Evolutionary conservation across 2,797 vertebrate species (phyloP), one percentile per base, ranked within the genome.

Genomic region (Scarus forsteni): DNA sequence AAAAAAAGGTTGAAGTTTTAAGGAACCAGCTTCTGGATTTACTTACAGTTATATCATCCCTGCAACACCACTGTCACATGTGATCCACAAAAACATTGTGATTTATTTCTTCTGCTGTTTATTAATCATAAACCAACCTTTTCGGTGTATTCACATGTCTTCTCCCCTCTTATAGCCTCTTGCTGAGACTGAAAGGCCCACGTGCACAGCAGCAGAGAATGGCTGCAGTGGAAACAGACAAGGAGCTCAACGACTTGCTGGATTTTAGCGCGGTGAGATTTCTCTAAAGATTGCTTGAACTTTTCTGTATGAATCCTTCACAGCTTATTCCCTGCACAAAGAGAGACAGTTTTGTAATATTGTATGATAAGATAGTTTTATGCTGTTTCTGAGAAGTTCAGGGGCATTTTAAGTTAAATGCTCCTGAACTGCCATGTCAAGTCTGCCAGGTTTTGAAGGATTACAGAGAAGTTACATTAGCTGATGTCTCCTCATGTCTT

Each of bases 201-300:
- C 86, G 89, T 85, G 87, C 90, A 88, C 80, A 84, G 90, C 88
- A 85, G 88, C 88, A 84, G 85, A 97, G 96, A 92, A 98, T 99
- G 98, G 95, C 96, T 84, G 94, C 96, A 59, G 97, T 97, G 92
- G 97, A 96, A 92, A 97, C 96, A 1, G 98, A 99, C 95, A 98
- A 98, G 94, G 98, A 99, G 89, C 96, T 99, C 89, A 99, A 95
- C 85, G 98, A 99, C 87, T 95, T 99, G 85, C 94, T 99, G 93
- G 98, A 99, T 94, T 99, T 99, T 94, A 99, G 96, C 79, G 96
- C 96, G 95, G 98, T 99, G 93, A 98, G 97, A 67, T 81, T 44
- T 75, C 48, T 67, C 63, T 42, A 48, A 77, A 77, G 62, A 83
- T 70, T 71, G 49, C 63, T 79, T 70, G 42, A 66, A 50, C 27